phyloP scores from a whole-genome alignment of 2,888 invertebrate genomes.

The Metellina segmentata region DNA sequence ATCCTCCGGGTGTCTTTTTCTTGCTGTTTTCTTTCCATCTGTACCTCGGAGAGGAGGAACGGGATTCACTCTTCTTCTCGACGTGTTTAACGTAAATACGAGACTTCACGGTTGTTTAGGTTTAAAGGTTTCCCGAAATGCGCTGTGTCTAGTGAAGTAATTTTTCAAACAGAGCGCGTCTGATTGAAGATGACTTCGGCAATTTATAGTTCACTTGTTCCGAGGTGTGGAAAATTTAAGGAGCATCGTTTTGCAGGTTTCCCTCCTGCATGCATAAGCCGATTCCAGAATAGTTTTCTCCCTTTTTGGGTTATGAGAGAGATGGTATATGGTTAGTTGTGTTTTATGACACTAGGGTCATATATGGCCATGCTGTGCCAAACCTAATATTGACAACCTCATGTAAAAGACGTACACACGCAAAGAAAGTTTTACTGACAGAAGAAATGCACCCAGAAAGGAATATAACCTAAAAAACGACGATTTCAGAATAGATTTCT shows the following conservation, averaged over 20 bases:
- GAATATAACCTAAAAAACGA: no score
- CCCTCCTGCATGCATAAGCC: background rate
- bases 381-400: no score
- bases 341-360: no score
- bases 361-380: no score
- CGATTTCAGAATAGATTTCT: no score
- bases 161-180: constrained; percentile 14
- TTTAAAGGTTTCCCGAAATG: constrained; percentile 6
- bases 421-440: no score
- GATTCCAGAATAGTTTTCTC: no score
- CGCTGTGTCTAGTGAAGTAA: background rate
- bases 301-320: no score
- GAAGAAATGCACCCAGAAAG: no score
- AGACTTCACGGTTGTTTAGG: constrained; percentile 69
- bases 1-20: constrained; percentile 5
- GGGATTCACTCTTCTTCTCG: constrained; percentile 4
- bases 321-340: no score
- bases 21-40: constrained; percentile 11
- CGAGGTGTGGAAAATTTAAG: constrained; percentile 30
- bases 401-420: no score
- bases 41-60: constrained; percentile 9
- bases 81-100: constrained; percentile 45
- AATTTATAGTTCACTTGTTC: constrained; percentile 18
- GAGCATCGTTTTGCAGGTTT: background rate
- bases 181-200: background rate